Evolutionary conservation across 2,888 invertebrate genomes (phyloP).

Genomic region (Orthonychiurus folsomi): DNA sequence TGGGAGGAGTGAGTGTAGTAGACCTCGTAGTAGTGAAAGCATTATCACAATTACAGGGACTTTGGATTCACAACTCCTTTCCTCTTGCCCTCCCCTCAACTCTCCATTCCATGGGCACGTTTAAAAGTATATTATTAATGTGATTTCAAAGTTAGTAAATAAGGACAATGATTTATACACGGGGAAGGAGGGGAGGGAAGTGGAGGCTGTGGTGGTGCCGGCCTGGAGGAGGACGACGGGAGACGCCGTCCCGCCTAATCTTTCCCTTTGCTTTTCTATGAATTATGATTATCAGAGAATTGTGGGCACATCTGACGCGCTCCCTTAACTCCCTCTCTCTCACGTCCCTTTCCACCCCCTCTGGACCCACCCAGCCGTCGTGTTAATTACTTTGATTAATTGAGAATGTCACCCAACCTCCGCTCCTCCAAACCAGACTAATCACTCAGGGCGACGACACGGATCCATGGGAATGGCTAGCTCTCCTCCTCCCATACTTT

Average conservation of each 20-base stretch:
- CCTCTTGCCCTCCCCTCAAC: not conserved
- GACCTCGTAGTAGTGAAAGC: too few relatives aligned
- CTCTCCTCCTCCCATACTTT: not conserved
- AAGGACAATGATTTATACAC: not conserved
- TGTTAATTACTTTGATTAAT: slow-evolving; percentile 38
- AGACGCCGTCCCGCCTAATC: too few relatives aligned
- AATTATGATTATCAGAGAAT: slow-evolving; percentile 27
- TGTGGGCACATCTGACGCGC: slow-evolving; percentile 29
- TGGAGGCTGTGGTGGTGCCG: too few relatives aligned
- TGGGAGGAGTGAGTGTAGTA: too few relatives aligned
- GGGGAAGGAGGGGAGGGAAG: too few relatives aligned
- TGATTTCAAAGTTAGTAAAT: not conserved
- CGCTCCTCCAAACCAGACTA: not conserved
- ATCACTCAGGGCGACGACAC: not conserved
- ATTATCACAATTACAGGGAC: too few relatives aligned
- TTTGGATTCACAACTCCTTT: not conserved
- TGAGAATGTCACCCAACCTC: slow-evolving; percentile 28
- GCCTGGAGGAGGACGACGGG: too few relatives aligned
- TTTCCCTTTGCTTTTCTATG: slow-evolving; percentile 13
- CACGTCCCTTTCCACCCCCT: slow-evolving; percentile 9
- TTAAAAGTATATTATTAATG: slow-evolving; percentile 1
- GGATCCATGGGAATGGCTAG: not conserved
- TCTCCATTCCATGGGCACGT: not conserved
- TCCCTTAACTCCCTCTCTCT: slow-evolving; percentile 23
- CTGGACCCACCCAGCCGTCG: slow-evolving; percentile 22